Base-by-base conservation (phyloP, 2,888 invertebrate species). In the Amphimallon solstitiale region DNA sequence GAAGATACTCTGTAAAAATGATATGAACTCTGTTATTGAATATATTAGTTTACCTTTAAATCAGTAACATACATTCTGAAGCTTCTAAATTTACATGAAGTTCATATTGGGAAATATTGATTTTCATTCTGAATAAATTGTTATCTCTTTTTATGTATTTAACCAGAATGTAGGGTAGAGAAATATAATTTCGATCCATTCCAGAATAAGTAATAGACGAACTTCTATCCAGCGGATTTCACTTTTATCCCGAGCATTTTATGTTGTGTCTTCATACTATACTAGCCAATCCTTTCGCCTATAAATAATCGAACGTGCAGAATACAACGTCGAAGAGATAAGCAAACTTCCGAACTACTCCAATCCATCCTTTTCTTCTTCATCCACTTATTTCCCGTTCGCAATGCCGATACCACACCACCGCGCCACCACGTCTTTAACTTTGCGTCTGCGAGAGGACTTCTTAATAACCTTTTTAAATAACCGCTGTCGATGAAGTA, bases 401-500 rank as follows among this genome's bases (percentile, higher is more conserved):
- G 6, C 43, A 2, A 7, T 14, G 3, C 17, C 12, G 7, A 17
- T 43, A 43, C 29, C 7, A 43, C 17, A 37, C 37, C 5, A n/a
- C 37, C 37, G 2, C 43, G 17, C 12, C 7, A 40, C 43, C 43
- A 43, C 43, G 12, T 43, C 14, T 14, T 17, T 15, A 43, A 43
- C 17, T 6, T 43, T 6, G 15, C 9, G 6, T 43, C 14, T 7
- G n/a, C n/a, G n/a, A n/a, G n/a, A n/a, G n/a, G 14, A 12, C 40
- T 37, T 17, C 21, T 56, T 56, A 56, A 56, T 56, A 56, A 56
- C 17, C 40, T 56, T 56, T 56, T 40, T 40, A 56, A 56, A 56
- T 40, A 56, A 56, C 56, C n/a, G 52, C 52, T 38, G 37, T 34
- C 52, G 37, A 52, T 52, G 52, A 37, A 37, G 37, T 37, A 37